Percentiles rank a stretch among this genome's conserved stretches.
Evolutionary conservation across 1,140 invertebrate genomes (phyloP).

Genomic region (Stenopsyche tienmushanensis): DNA sequence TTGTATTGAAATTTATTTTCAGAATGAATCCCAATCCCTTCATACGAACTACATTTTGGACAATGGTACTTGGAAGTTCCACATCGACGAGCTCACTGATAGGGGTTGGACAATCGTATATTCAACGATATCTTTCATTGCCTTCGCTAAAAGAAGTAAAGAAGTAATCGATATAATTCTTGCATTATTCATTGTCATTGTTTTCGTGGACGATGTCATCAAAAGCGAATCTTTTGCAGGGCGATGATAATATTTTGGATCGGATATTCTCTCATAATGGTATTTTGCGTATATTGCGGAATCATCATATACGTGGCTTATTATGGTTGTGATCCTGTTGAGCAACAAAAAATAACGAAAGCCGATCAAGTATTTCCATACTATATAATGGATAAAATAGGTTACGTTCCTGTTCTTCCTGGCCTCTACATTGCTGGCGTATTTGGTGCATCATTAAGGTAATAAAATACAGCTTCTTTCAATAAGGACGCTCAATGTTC

Average conservation of each 20-base stretch:
- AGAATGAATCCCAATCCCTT: neutral
- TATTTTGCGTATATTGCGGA: slow-evolving; percentile 62
- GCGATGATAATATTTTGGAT: slow-evolving; percentile 32
- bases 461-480: too few species aligned
- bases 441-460: slow-evolving; percentile 70
- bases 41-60: slow-evolving; percentile 47
- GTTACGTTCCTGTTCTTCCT: slow-evolving; percentile 61
- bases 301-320: slow-evolving; percentile 73
- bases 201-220: too few species aligned
- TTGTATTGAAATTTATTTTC: neutral
- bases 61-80: neutral
- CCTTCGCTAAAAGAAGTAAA: slow-evolving; percentile 56
- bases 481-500: too few species aligned
- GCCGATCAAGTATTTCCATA: slow-evolving; percentile 61
- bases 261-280: slow-evolving; percentile 53
- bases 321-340: slow-evolving; percentile 70
- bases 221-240: too few species aligned
- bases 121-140: slow-evolving; percentile 59
- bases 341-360: slow-evolving; percentile 55
- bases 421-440: slow-evolving; percentile 70
- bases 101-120: slow-evolving; percentile 43
- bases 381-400: slow-evolving; percentile 66
- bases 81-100: neutral
- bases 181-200: too few species aligned
- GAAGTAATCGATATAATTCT: too few species aligned